Conservation (phyloP, 1,140 invertebrate species). For the Lordiphosa clarofinis region DNA sequence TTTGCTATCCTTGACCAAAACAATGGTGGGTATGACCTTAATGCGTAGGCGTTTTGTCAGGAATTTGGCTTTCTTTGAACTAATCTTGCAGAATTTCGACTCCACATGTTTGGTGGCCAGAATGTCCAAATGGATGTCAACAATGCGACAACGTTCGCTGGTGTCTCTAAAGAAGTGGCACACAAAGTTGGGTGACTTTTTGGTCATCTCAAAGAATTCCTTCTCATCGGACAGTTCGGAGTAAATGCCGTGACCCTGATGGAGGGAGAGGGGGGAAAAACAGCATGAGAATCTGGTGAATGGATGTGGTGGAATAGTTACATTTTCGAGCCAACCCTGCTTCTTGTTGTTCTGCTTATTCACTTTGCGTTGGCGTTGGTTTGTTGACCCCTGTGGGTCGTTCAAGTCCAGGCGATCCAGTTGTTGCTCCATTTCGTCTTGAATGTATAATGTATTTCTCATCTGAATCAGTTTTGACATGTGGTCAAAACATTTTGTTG, state of each 20-base stretch:
- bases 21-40: constrained; percentile 93
- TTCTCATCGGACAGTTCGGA: constrained; percentile 94
- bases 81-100: constrained; percentile 93
- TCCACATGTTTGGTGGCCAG: constrained; percentile 94
- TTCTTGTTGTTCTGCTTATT: constrained; percentile 91
- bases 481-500: constrained; percentile 86
- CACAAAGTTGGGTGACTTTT: constrained; percentile 95
- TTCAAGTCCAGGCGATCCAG: too few relatives aligned
- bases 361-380: constrained; percentile 90
- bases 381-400: constrained; percentile 91
- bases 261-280: too few relatives aligned
- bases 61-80: constrained; percentile 95
- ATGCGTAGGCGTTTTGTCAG: constrained; percentile 92
- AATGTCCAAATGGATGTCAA: constrained; percentile 94
- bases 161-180: constrained; percentile 94
- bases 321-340: constrained; percentile 87
- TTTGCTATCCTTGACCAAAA: constrained; percentile 90
- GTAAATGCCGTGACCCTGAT: constrained; percentile 93
- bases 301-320: constrained; percentile 72
- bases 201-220: constrained; percentile 95
- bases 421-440: constrained; percentile 84
- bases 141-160: constrained; percentile 91
- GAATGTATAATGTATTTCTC: too few relatives aligned
- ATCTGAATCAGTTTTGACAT: constrained; percentile 41
- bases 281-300: constrained; percentile 1